phyloP scores from a whole-genome alignment of 2,797 vertebrate species.

The Gymnothorax reevesii region DNA sequence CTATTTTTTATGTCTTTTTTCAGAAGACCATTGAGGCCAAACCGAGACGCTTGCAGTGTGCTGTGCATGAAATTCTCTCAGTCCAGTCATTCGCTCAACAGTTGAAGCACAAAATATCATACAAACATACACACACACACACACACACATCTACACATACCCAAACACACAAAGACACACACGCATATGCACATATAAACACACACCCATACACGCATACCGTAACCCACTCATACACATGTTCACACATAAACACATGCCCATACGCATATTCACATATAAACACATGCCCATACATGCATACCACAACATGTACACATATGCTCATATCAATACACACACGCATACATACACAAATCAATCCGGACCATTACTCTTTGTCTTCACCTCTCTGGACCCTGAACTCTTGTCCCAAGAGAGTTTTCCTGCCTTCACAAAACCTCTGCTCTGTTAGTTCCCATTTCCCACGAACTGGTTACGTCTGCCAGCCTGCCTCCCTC shows the following conservation, averaged over 20 bases:
- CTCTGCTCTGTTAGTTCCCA: constrained; percentile 11
- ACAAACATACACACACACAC: no score
- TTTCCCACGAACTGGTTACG: constrained; percentile 32
- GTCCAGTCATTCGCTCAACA: not conserved
- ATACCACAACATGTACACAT: no score
- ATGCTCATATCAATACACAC: no score
- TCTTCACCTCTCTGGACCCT: constrained; percentile 56
- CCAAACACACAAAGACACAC: no score
- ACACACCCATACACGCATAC: not conserved
- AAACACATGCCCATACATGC: no score
- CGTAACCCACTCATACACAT: not conserved
- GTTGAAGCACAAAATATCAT: no score
- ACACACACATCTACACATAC: no score
- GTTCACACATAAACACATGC: not conserved
- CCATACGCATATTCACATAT: not conserved
- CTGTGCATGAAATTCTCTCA: not conserved
- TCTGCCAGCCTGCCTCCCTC: constrained; percentile 51
- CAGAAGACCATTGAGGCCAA: no score
- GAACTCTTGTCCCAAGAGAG: constrained; percentile 34
- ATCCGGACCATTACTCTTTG: constrained; percentile 50
- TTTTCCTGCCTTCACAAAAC: constrained; percentile 6
- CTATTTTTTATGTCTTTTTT: not conserved
- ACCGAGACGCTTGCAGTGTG: not conserved
- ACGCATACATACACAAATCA: constrained; percentile 7
- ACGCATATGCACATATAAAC: no score